These are phyloP conservation scores for Pelodiscus sinensis DNA, from an alignment of 2,113 vertebrate genomes.

Conservation along the genomic window DNA sequence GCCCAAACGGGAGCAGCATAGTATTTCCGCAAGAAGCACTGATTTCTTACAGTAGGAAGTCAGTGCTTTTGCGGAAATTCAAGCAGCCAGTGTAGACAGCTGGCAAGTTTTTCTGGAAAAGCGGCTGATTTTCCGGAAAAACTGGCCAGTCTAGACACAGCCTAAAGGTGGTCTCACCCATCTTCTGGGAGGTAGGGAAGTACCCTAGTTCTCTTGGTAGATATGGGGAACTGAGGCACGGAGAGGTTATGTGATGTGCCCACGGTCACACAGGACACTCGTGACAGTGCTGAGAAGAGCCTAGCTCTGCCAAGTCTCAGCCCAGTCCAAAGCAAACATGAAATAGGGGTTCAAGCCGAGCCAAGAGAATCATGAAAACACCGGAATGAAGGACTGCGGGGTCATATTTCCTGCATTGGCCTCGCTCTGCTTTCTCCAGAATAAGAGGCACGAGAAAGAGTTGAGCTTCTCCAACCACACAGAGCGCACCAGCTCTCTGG, in stretches of 20 bases:
- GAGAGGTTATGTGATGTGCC: not conserved
- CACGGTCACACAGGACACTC: not conserved
- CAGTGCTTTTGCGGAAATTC: too few species aligned
- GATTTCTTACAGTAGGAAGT: too few species aligned
- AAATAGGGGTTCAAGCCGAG: not conserved
- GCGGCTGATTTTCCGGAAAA: too few species aligned
- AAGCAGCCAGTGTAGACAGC: too few species aligned
- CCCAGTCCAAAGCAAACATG: not conserved
- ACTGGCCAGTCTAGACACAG: too few species aligned
- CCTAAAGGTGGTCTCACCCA: too few species aligned
- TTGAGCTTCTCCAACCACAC: not conserved
- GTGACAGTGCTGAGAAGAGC: not conserved
- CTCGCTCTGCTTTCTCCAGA: not conserved
- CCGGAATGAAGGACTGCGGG: not conserved
- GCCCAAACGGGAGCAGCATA: too few species aligned
- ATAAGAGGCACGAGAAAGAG: not conserved
- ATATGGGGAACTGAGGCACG: not conserved
- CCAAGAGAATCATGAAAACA: not conserved
- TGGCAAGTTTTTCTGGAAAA: too few species aligned
- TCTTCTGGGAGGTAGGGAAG: not conserved
- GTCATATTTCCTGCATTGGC: not conserved
- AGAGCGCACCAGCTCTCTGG: not conserved
- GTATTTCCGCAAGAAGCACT: too few species aligned
- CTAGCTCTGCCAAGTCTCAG: not conserved
- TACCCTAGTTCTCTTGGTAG: not conserved